Evolutionary conservation across 2,113 vertebrate genomes (phyloP).

Genomic region (Eulacestoma nigropectus): DNA sequence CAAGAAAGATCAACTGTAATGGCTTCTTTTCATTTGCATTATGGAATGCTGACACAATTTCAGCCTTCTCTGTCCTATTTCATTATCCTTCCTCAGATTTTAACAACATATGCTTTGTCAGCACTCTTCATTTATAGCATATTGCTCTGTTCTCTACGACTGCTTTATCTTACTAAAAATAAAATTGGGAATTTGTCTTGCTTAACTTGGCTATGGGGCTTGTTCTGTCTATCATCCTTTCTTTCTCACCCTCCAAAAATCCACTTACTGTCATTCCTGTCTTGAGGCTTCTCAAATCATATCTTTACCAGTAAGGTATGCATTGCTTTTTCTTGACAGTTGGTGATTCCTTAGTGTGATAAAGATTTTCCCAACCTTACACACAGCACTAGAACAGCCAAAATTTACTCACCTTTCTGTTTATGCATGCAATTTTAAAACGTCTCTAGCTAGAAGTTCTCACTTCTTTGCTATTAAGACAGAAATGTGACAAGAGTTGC

Average conservation of each 20-base stretch:
- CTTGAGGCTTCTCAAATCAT: neutral
- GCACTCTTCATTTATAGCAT: constrained; percentile 27
- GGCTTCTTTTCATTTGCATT: constrained; percentile 7
- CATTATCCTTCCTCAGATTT: constrained; percentile 17
- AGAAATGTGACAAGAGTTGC: neutral
- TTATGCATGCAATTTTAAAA: neutral
- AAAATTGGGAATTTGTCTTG: constrained; percentile 6
- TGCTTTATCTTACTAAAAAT: constrained; percentile 18
- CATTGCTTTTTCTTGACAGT: neutral
- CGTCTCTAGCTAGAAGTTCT: neutral
- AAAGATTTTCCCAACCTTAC: neutral
- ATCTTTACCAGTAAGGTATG: neutral
- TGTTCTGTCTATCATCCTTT: neutral
- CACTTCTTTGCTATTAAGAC: neutral
- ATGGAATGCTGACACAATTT: constrained; percentile 32
- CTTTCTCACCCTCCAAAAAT: neutral
- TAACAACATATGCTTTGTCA: constrained; percentile 18
- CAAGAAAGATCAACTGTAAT: neutral
- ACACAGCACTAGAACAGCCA: neutral
- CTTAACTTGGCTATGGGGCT: neutral
- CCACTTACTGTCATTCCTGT: neutral
- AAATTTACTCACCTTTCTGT: neutral
- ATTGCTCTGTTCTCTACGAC: neutral
- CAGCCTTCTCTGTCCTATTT: neutral
- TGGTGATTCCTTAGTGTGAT: neutral